Evolutionary conservation across 2,888 invertebrate species (phyloP).

Genomic region (Dasysyrphus tricinctus): DNA sequence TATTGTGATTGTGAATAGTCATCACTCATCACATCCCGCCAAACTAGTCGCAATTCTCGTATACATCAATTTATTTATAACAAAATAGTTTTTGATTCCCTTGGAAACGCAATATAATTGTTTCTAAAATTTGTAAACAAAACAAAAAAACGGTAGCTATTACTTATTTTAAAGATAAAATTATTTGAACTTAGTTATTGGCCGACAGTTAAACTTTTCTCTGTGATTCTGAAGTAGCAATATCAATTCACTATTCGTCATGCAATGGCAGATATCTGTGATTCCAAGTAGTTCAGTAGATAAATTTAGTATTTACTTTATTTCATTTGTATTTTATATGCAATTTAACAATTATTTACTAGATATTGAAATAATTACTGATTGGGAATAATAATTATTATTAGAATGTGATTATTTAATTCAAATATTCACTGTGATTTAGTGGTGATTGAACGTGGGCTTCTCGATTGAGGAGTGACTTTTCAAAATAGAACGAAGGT

Average conservation of each 20-base stretch:
- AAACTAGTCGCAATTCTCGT: not conserved
- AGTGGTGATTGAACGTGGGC: no score
- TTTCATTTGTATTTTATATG: not conserved
- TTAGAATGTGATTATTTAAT: no score
- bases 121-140: not conserved
- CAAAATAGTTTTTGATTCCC: not conserved
- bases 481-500: no score
- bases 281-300: not conserved
- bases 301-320: not conserved
- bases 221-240: conserved; percentile 6
- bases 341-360: no score
- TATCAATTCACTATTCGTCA: not conserved
- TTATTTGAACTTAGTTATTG: not conserved
- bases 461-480: no score
- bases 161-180: not conserved
- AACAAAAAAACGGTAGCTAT: not conserved
- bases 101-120: not conserved
- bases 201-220: not conserved
- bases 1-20: conserved; percentile 6
- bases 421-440: no score
- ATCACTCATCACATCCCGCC: not conserved
- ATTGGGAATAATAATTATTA: no score
- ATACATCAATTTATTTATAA: not conserved
- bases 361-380: no score
- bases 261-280: not conserved